Conservation (phyloP, 2,797 vertebrate species). For the Forpus xanthops region DNA sequence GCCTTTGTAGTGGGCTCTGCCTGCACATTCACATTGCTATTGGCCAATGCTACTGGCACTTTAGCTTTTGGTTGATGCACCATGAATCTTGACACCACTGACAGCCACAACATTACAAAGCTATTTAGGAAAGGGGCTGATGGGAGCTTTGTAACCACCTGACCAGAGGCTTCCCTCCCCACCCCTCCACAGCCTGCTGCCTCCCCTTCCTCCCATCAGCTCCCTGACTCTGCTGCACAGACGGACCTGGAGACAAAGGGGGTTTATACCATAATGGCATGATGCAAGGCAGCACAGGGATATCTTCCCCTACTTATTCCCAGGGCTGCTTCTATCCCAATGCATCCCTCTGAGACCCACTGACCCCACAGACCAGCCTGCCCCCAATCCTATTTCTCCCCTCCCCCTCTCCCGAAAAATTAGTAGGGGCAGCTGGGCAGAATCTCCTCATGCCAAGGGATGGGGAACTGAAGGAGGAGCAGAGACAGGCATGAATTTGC, state of each 20-base stretch:
- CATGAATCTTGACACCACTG: background rate
- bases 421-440: background rate
- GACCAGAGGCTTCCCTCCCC: background rate
- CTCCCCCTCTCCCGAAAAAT: too few relatives aligned
- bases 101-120: accelerated
- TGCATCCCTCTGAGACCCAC: background rate
- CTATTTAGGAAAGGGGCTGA: background rate
- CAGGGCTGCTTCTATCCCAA: background rate
- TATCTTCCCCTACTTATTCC: background rate
- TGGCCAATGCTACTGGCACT: background rate
- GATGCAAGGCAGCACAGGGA: background rate
- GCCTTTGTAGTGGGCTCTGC: background rate
- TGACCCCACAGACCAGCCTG: background rate
- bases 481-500: background rate
- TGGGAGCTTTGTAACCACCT: background rate
- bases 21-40: background rate
- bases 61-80: background rate
- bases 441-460: background rate
- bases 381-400: background rate
- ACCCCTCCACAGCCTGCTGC: accelerated
- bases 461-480: background rate
- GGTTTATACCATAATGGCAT: accelerated
- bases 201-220: background rate
- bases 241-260: background rate
- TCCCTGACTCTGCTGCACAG: background rate